Conservation (phyloP, 2,797 vertebrate species). For the Botia almorhae region DNA sequence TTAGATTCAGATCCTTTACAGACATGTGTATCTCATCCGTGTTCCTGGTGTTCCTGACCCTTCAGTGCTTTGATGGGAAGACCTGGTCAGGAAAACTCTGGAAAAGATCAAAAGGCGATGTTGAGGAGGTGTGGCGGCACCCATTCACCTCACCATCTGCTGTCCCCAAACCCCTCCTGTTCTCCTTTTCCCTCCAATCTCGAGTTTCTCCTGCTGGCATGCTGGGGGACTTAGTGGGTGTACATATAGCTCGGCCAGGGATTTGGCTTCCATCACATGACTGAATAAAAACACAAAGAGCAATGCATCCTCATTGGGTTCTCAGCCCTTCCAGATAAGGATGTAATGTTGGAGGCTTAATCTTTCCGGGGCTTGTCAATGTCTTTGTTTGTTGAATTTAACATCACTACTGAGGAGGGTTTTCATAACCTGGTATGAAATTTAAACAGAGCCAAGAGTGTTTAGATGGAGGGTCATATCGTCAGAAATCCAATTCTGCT, state of each 20-base stretch:
- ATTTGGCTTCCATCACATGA: slow-evolving; percentile 18
- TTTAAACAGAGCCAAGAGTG: neutral
- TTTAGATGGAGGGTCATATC: neutral
- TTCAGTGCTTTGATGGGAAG: neutral
- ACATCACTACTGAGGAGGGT: neutral
- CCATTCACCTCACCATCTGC: slow-evolving; percentile 56
- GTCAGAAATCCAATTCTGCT: neutral
- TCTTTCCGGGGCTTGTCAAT: neutral
- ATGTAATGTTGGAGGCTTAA: slow-evolving; percentile 7
- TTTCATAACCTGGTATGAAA: neutral
- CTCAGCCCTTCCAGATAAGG: neutral
- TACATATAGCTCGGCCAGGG: slow-evolving; percentile 24
- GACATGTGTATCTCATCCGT: slow-evolving; percentile 29
- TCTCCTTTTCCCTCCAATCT: slow-evolving; percentile 8
- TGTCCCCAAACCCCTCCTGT: slow-evolving; percentile 7
- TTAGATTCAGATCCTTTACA: slow-evolving; percentile 32
- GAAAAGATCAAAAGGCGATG: slow-evolving; percentile 52
- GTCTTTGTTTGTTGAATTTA: slow-evolving; percentile 16
- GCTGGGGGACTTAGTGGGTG: slow-evolving; percentile 34
- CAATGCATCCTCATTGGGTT: neutral
- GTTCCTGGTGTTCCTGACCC: slow-evolving; percentile 16
- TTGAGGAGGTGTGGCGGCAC: slow-evolving; percentile 40
- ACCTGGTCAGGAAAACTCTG: slow-evolving; percentile 10
- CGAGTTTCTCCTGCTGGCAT: slow-evolving; percentile 15
- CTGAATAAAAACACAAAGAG: slow-evolving; percentile 10